These are phyloP conservation scores for Popillia japonica DNA, from an alignment of 1,140 invertebrate genomes.

Conservation along the genomic window DNA sequence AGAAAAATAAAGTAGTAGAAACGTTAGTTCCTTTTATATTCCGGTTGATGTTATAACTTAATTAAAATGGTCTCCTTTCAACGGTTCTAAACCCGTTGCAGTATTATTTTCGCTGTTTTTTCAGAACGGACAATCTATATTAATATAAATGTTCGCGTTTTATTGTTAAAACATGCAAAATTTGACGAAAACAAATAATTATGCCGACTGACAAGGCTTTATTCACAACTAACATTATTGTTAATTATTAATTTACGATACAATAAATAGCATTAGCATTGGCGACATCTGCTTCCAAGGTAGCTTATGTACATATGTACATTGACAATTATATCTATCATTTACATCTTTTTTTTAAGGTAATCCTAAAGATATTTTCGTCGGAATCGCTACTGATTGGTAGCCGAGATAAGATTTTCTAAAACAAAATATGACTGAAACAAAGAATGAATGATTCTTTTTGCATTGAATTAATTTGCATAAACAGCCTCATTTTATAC, in stretches of 20 bases:
- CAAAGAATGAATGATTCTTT: too few species aligned
- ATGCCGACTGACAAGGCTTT: neutral
- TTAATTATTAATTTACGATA: slow-evolving; percentile 11
- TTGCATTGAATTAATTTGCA: neutral
- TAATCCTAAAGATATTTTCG: neutral
- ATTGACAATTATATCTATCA: slow-evolving; percentile 24
- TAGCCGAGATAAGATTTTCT: neutral
- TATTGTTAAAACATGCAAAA: slow-evolving; percentile 32
- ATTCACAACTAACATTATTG: neutral
- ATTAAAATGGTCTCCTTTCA: slow-evolving; percentile 4
- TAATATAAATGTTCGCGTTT: neutral
- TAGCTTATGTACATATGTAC: too few species aligned
- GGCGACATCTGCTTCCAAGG: neutral
- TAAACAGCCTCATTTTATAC: neutral
- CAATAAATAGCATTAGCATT: neutral
- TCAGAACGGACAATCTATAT: neutral
- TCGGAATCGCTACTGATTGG: neutral
- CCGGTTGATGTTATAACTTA: slow-evolving; percentile 29
- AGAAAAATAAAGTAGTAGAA: neutral
- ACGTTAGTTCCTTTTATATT: slow-evolving; percentile 10
- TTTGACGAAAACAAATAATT: slow-evolving; percentile 22
- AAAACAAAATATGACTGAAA: neutral
- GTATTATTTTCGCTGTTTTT: neutral
- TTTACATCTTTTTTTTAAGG: neutral
- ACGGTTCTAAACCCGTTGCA: neutral